Conservation (phyloP, 2,797 vertebrate genomes). For the Geotria australis region DNA sequence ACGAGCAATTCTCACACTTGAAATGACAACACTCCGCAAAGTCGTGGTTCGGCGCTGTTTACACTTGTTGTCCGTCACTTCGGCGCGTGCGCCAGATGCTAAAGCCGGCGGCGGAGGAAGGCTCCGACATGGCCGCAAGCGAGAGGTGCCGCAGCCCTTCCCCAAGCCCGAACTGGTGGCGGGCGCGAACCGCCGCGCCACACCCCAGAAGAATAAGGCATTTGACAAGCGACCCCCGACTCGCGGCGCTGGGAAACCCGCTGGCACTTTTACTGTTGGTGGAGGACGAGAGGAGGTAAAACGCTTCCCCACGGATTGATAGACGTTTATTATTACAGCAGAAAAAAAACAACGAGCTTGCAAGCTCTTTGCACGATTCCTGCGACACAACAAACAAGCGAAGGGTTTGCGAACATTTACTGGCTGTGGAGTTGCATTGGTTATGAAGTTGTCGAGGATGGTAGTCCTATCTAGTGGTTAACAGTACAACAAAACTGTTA, state of each 20-base stretch:
- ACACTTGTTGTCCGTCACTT: too few relatives aligned
- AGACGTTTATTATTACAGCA: too few relatives aligned
- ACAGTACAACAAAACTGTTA: not conserved
- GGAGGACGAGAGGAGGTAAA: constrained; percentile 96
- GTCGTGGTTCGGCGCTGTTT: too few relatives aligned
- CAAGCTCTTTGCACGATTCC: not conserved
- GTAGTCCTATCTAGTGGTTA: not conserved
- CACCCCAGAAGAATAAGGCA: constrained; percentile 98
- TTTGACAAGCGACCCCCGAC: constrained; percentile 94
- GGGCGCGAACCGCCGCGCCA: constrained; percentile 48
- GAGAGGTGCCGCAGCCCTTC: constrained; percentile 36
- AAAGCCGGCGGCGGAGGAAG: constrained; percentile 68
- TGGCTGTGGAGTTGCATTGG: not conserved
- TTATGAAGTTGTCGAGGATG: not conserved
- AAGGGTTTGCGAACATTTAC: constrained; percentile 4
- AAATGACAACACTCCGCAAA: too few relatives aligned
- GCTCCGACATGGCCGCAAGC: constrained; percentile 54
- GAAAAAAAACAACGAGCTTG: not conserved
- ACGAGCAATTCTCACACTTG: too few relatives aligned
- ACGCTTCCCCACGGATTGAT: not conserved
- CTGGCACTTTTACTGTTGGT: constrained; percentile 46
- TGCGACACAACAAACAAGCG: too few relatives aligned
- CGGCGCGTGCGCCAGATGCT: constrained; percentile 20
- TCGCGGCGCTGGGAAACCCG: constrained; percentile 37
- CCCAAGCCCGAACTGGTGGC: constrained; percentile 57